Evolutionary conservation across 2,888 invertebrate species (phyloP), one percentile per base, ranked within the genome.

Genomic region (Acleris laterana): DNA sequence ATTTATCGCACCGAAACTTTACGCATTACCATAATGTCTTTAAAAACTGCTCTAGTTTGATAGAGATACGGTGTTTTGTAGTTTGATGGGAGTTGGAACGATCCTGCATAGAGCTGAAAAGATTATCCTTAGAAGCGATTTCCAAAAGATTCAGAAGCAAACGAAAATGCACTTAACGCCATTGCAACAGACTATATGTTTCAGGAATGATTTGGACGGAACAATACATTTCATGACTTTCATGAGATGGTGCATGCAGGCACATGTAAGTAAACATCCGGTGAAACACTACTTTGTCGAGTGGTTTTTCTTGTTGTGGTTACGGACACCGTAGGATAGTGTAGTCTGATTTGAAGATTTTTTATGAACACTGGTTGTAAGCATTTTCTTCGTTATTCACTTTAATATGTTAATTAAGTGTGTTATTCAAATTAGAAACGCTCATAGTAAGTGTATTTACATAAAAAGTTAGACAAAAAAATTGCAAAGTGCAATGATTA

Each of bases 231-330:
- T 17, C 46, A 13, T 57, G 25, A 28, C 22, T 25, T 6, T 17
- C 46, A 13, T 57, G 25, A 28, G 57, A 57, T 57, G 46, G 46
- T 16, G 25, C 56, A 69, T 49, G 60, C 52, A 59, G 53, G 52
- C 60, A 69, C 56, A 68, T 38, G 38, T 38, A 38, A 67, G 68
- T 78, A 82, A 82, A 87, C 88, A 87, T 88, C 88, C 89, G 88
- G 55, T 42, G 55, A n/a, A 42, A 55, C 55, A 83, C 80, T 77
- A 82, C 85, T 80, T 72, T 63, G 76, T 71, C 72, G 73, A 89
- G 82, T 85, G 84, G 78, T 72, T 84, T 87, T 85, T 78, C 85
- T 82, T 83, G 84, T 84, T 68, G 69, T 77, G 76, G 76, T 72
- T 69, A 68, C 25, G 20, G 19, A 17, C n/a, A 19, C 19, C 38